Evolutionary conservation across 2,888 invertebrate species (phyloP), one percentile per base, ranked within the genome.

Genomic region (Machimus rusticus): DNA sequence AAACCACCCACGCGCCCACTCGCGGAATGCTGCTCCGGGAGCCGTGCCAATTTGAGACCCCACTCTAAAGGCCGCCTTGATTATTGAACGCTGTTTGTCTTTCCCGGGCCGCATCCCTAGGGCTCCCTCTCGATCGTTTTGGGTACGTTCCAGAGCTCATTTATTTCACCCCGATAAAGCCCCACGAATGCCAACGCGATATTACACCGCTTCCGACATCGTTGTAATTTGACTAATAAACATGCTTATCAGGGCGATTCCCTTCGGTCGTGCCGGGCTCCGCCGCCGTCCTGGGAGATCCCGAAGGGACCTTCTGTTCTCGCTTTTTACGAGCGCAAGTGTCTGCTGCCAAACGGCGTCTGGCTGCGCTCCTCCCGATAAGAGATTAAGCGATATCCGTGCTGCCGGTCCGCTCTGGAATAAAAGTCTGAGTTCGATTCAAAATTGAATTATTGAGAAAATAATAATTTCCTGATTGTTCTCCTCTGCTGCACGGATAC

Each of bases 161-260:
- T 79, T 79, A 79, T 79, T 46, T 46, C n/a, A 14, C 79, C 28
- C 79, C 5, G 79, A 79, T 79, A 79, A 79, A 79, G 79, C 34
- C 55, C 79, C 79, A 79, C 79, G n/a, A 51, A n/a, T 79, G 79
- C 79, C 79, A 79, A 79, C 79, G 51, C 79, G 79, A 51, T 79
- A 79, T 79, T 79, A 79, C 55, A 79, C 46, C 51, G 51, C 51
- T 51, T 66, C 28, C 79, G 28, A 79, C 79, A 79, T 55, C 31
- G 79, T 31, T 79, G 51, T 78, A 79, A 51, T 79, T 79, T 79
- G 51, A 28, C 79, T 79, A 79, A 79, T 79, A 79, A 79, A 79
- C 79, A 79, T 51, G 79, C 79, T 79, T 79, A 79, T 79, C 79
- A 39, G 79, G 51, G 28, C 51, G 51, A 79, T 79, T 79, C 79